A percentile compares a stretch with the other conserved stretches of the same genome.
phyloP scores from a whole-genome alignment of 2,888 invertebrate genomes.

The Hypsopygia costalis region DNA sequence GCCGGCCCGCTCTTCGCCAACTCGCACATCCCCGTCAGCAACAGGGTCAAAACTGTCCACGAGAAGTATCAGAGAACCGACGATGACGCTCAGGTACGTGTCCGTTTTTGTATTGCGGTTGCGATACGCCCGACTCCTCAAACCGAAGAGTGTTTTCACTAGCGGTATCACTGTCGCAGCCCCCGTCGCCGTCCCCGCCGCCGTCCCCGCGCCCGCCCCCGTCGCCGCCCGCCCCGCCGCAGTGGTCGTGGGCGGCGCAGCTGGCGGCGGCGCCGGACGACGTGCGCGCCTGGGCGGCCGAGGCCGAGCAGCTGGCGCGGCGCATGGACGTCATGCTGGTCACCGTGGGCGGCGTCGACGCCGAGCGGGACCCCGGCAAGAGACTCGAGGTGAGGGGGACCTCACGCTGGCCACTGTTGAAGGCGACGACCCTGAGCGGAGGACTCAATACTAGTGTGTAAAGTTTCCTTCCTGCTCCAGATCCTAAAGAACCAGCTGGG shows the following conservation, averaged over 20 bases:
- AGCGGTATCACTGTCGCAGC: too few relatives aligned
- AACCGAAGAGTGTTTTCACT: too few relatives aligned
- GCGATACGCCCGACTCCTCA: too few relatives aligned
- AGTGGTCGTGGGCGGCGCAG: constrained; percentile 20
- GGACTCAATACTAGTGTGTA: too few relatives aligned
- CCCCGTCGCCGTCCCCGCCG: not conserved
- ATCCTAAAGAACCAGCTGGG: constrained; percentile 83
- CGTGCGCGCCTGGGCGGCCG: constrained; percentile 33
- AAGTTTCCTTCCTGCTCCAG: too few relatives aligned
- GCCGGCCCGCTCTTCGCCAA: not conserved
- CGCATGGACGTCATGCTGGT: constrained; percentile 20
- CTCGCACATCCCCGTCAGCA: not conserved
- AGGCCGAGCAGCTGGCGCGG: constrained; percentile 50
- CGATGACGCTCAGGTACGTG: not conserved
- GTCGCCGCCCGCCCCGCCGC: constrained; percentile 7
- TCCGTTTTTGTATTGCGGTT: too few relatives aligned
- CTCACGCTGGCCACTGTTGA: constrained; percentile 65
- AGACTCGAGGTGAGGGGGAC: constrained; percentile 74
- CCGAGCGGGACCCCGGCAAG: constrained; percentile 51
- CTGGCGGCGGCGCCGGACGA: constrained; percentile 31
- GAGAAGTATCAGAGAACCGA: not conserved
- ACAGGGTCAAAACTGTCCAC: not conserved
- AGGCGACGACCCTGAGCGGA: too few relatives aligned
- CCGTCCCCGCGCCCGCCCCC: constrained; percentile 6
- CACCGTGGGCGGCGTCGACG: constrained; percentile 26